A percentile compares a stretch with the other conserved stretches of the same genome.
These are phyloP conservation scores for Lepus timidus DNA, from an alignment of 2,113 vertebrate species.

Conservation along the genomic window DNA sequence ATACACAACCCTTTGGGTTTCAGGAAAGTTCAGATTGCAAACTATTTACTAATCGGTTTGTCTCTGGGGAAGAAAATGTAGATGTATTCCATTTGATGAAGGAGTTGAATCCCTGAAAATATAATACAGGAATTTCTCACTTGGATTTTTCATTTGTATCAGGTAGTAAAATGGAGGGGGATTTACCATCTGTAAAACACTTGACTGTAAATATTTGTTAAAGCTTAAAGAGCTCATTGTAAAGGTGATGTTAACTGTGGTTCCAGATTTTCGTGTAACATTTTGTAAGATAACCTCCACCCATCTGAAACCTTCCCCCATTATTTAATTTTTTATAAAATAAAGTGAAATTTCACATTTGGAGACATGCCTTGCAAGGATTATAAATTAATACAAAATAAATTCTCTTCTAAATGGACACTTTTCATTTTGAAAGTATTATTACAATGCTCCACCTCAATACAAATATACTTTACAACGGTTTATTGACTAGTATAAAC, in stretches of 20 bases:
- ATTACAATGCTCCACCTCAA: not conserved
- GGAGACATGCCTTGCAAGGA: not conserved
- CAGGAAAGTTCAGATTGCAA: not conserved
- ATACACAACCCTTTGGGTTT: not conserved
- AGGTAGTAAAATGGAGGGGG: not conserved
- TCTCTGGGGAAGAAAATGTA: not conserved
- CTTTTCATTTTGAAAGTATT: not conserved
- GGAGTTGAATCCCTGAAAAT: not conserved
- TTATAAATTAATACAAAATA: not conserved
- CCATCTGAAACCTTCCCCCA: not conserved
- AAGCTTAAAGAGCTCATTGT: not conserved
- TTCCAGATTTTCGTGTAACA: too few species aligned
- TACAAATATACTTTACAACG: not conserved
- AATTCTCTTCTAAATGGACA: not conserved
- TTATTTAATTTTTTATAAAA: not conserved
- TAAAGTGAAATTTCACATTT: not conserved
- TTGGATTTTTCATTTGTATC: not conserved
- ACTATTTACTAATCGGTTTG: not conserved
- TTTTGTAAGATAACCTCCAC: not conserved
- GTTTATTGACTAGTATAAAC: not conserved
- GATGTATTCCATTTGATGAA: not conserved
- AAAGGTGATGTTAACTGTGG: not conserved
- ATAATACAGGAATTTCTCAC: not conserved
- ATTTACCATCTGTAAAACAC: not conserved
- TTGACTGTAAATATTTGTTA: not conserved